Evolutionary conservation across 2,888 invertebrate genomes (phyloP), one percentile per base, ranked within the genome.

Genomic region (Sphecodes monilicornis): DNA sequence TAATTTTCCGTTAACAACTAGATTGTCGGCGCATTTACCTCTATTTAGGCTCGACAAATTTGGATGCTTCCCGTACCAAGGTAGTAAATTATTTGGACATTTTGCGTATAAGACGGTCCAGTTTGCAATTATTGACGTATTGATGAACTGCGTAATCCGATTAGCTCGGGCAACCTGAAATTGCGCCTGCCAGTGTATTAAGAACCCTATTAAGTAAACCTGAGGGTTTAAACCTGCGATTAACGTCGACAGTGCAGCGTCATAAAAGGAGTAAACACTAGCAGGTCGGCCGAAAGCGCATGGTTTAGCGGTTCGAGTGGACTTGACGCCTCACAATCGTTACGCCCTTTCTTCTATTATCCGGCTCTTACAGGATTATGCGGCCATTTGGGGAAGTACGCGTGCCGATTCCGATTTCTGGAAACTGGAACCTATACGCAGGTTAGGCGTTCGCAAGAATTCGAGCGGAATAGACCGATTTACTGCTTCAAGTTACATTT

Each of bases 371-470:
- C 71, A 78, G 81, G 82, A 86, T 86, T 86, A 88, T 82, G 70
- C 76, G 74, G 83, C 73, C 84, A 66, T 36, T 54, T 73, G 86
- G 86, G 88, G 71, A 87, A 87, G 68, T 84, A 87, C 88, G 86
- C 86, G 88, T 89, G 86, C 79, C 82, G 32, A 75, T 60, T 83
- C 18, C 43, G 46, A 36, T 64, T 29, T 80, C 66, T 29, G 73
- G 70, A 86, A 82, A 22, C 29, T 66, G 29, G 29, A 39, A n/a
- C 32, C 26, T 70, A 32, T 79, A 50, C 74, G 18, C 64, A 41
- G 60, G 71, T 29, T 4, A n/a, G 54, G 11, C 16, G n/a, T n/a
- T 74, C 10, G 29, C 29, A 29, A 29, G 5, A 16, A 16, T 60
- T 16, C 60, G 6, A 16, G 13, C 6, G 29, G 11, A 6, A 6